Evolutionary conservation across 2,888 invertebrate species (phyloP), one percentile per base, ranked within the genome.

Genomic region (Acleris cristana): DNA sequence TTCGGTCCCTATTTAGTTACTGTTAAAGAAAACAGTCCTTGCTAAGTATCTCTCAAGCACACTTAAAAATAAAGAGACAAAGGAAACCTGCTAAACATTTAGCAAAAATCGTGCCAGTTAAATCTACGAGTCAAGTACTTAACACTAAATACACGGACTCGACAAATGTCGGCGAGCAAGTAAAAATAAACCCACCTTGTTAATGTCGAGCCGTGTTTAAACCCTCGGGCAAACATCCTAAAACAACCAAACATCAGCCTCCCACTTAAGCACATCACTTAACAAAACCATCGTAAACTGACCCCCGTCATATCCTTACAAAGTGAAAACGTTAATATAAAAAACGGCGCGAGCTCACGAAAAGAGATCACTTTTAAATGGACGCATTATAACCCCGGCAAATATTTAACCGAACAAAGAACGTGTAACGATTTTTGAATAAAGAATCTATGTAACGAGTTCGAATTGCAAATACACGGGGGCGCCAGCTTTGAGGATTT

Each of bases 181-280:
- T 71, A 76, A 78, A 88, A 88, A 88, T 85, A 89, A 90, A 87
- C 84, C 70, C 73, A 82, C 74, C 88, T 90, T 89, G 88, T 90
- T 88, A 89, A 80, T 82, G 81, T 81, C 80, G 81, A 84, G 79
- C 84, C 87, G 86, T 88, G 90, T 87, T 83, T 80, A 84, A 86
- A 79, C 80, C 79, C 78, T 73, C 85, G 85, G 82, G 81, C 87
- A 90, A 91, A 90, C 85, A 88, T 79, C 88, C 89, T 89, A 90
- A 90, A 90, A 91, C 89, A 90, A 90, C 89, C 85, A 88, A 90
- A 89, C 89, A 86, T 82, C 82, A 81, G 82, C 85, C 85, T 86
- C 79, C 89, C 87, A 90, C 89, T 90, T 91, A 89, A 86, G 83
- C 83, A 83, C 86, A 86, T 86, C 89, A 89, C 88, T 88, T 89